Evolutionary conservation across 2,797 vertebrate genomes (phyloP).

Genomic region (Sarcophilus harrisii): DNA sequence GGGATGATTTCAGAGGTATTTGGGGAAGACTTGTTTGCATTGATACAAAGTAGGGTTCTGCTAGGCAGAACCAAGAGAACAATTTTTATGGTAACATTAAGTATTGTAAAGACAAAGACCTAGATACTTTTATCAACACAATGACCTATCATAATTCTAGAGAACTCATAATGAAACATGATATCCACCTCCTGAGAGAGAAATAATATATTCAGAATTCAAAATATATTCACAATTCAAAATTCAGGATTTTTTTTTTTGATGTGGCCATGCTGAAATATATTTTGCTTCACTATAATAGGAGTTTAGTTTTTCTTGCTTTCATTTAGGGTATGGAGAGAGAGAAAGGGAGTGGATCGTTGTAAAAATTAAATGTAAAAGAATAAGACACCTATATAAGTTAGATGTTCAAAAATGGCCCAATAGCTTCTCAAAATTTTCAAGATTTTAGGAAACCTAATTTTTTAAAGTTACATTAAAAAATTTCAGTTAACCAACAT

Average conservation of each 20-base stretch:
- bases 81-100: not conserved
- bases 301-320: not conserved
- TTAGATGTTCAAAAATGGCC: accelerated
- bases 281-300: not conserved
- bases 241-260: not conserved
- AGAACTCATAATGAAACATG: not conserved
- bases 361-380: not conserved
- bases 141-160: not conserved
- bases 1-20: not conserved
- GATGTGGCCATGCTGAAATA: not conserved
- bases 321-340: not conserved
- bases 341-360: not conserved
- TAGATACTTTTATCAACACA: not conserved
- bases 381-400: not conserved
- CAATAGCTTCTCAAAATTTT: not conserved
- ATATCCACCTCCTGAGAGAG: not conserved
- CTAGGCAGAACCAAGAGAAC: not conserved
- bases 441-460: not conserved
- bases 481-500: too few species aligned
- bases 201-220: not conserved
- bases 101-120: not conserved
- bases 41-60: not conserved
- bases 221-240: not conserved
- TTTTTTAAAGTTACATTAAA: too few species aligned
- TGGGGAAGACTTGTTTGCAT: not conserved